These are phyloP conservation scores for Bombus haemorrhoidalis DNA, from an alignment of 1,140 invertebrate genomes.

Conservation along the genomic window DNA sequence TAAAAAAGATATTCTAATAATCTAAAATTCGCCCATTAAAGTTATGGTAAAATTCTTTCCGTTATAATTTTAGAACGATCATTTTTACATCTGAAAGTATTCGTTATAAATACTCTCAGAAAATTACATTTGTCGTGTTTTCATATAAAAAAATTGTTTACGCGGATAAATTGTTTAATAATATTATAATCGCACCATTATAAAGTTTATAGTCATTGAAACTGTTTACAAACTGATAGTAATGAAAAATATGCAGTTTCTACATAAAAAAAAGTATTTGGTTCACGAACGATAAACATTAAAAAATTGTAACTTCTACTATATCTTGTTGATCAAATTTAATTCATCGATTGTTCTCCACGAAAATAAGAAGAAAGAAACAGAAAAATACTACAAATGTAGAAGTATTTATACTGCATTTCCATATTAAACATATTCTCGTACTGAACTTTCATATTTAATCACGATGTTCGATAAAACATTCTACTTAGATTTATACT, in stretches of 20 bases:
- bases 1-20: conserved; percentile 52
- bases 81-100: neutral
- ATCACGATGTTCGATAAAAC: conserved; percentile 11
- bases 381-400: neutral
- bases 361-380: neutral
- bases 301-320: conserved; percentile 8
- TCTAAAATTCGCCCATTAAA: conserved; percentile 44
- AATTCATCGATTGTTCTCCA: neutral
- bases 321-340: conserved; percentile 11
- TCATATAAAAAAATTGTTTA: conserved; percentile 9
- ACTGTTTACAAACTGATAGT: neutral
- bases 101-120: conserved; percentile 11
- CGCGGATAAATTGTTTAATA: neutral
- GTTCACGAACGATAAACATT: neutral
- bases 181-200: neutral
- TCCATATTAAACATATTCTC: conserved; percentile 20
- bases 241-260: conserved; percentile 15
- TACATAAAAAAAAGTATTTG: conserved; percentile 1
- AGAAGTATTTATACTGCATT: conserved; percentile 18
- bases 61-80: conserved; percentile 9
- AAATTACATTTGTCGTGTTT: conserved; percentile 14
- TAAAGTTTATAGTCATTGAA: conserved; percentile 9
- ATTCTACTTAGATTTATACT: conserved; percentile 76
- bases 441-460: conserved; percentile 39
- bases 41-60: conserved; percentile 29